Evolutionary conservation across 2,113 vertebrate species (phyloP).

Genomic region (Leucosticte australis): DNA sequence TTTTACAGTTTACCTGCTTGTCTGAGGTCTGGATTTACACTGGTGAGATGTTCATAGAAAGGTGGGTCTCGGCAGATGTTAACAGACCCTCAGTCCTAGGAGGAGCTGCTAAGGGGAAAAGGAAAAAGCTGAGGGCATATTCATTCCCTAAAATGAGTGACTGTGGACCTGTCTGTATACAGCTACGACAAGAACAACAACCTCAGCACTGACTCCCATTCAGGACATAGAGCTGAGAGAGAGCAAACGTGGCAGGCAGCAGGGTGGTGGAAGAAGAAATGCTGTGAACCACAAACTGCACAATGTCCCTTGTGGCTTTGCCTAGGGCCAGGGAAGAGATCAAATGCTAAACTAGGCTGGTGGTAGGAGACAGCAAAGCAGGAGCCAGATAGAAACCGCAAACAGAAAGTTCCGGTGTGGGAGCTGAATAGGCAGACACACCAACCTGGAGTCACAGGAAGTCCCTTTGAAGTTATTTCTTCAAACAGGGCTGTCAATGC

Average conservation of each 20-base stretch:
- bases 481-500: background rate
- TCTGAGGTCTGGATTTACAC: background rate
- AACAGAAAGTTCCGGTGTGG: background rate
- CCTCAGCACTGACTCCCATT: background rate
- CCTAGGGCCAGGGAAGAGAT: background rate
- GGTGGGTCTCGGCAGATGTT: background rate
- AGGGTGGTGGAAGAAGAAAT: background rate
- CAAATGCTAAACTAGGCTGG: background rate
- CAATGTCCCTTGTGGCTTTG: background rate
- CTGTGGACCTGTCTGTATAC: background rate
- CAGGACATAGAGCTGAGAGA: background rate
- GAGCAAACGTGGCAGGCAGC: background rate
- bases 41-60: background rate
- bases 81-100: background rate
- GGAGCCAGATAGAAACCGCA: background rate
- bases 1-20: background rate
- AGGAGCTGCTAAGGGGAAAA: background rate
- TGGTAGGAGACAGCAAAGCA: background rate
- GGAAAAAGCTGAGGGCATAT: background rate
- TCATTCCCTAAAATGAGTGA: background rate
- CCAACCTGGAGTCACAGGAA: background rate
- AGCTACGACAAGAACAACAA: background rate
- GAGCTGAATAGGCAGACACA: background rate
- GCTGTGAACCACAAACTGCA: background rate
- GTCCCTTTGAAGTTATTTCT: conserved; percentile 9